These are phyloP conservation scores for Azemiops feae DNA, from an alignment of 2,113 vertebrate genomes.

Conservation along the genomic window DNA sequence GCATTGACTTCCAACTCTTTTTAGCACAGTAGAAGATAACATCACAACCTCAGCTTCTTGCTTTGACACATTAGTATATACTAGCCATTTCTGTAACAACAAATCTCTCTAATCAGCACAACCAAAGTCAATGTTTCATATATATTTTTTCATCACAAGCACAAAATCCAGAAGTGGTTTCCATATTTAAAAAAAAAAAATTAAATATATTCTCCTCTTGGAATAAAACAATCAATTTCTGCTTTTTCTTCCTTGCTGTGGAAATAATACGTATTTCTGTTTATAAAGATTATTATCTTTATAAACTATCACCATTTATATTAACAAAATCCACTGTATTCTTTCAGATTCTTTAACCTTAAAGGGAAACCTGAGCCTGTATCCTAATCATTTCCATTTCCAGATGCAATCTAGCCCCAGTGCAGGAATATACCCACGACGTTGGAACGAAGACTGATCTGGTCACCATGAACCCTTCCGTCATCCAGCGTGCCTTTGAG, in stretches of 20 bases:
- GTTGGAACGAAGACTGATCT: conserved; percentile 87
- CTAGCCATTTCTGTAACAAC: not conserved
- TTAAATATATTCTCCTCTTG: not conserved
- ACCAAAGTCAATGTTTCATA: not conserved
- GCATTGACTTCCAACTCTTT: not conserved
- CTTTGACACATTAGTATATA: not conserved
- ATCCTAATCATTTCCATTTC: not conserved
- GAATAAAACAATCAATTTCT: not conserved
- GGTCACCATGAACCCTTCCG: conserved; percentile 97
- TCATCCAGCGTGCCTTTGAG: conserved; percentile 92
- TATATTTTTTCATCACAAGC: not conserved
- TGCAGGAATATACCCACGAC: conserved; percentile 84
- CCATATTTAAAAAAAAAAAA: not conserved
- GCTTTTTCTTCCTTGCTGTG: not conserved
- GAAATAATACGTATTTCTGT: not conserved
- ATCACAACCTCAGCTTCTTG: not conserved
- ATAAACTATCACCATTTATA: not conserved
- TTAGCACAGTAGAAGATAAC: not conserved
- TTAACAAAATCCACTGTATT: not conserved
- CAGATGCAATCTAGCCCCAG: conserved; percentile 94
- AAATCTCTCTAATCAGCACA: not conserved
- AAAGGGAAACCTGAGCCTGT: not conserved
- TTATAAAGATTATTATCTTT: too few species aligned
- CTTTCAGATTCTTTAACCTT: not conserved
- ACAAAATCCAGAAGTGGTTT: not conserved